Conservation (phyloP, 1,140 invertebrate species). For the Drosophila sturtevanti region DNA sequence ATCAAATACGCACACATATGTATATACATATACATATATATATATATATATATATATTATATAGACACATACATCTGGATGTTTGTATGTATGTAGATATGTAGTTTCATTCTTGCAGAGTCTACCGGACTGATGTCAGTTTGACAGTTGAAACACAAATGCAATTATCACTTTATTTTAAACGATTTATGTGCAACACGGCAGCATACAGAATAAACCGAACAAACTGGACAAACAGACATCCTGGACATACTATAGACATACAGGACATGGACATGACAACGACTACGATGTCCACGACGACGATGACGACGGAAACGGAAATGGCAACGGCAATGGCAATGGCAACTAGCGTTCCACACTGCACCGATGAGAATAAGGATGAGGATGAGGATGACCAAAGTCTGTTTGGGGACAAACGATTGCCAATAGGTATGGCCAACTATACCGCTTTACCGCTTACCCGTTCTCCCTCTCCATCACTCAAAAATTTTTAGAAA, state of each 20-base stretch:
- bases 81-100: too few species aligned
- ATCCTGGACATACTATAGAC: constrained; percentile 45
- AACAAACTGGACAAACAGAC: constrained; percentile 22
- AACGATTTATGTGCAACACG: constrained; percentile 78
- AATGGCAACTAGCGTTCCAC: constrained; percentile 74
- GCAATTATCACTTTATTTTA: constrained; percentile 82
- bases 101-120: constrained; percentile 11
- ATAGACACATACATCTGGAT: too few species aligned
- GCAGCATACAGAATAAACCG: constrained; percentile 48
- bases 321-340: constrained; percentile 79
- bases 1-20: constrained; percentile 26
- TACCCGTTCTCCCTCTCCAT: too few species aligned
- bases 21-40: constrained; percentile 7
- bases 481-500: background rate
- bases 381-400: constrained; percentile 54
- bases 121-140: constrained; percentile 59
- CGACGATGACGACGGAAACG: constrained; percentile 71
- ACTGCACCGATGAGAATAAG: constrained; percentile 23
- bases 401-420: constrained; percentile 27
- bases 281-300: constrained; percentile 62
- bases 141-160: constrained; percentile 81
- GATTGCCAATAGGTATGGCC: constrained; percentile 12
- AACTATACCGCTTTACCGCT: constrained; percentile 17
- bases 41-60: too few species aligned
- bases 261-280: constrained; percentile 61